phyloP scores from a whole-genome alignment of 2,797 vertebrate species.

The Trachops cirrhosus region DNA sequence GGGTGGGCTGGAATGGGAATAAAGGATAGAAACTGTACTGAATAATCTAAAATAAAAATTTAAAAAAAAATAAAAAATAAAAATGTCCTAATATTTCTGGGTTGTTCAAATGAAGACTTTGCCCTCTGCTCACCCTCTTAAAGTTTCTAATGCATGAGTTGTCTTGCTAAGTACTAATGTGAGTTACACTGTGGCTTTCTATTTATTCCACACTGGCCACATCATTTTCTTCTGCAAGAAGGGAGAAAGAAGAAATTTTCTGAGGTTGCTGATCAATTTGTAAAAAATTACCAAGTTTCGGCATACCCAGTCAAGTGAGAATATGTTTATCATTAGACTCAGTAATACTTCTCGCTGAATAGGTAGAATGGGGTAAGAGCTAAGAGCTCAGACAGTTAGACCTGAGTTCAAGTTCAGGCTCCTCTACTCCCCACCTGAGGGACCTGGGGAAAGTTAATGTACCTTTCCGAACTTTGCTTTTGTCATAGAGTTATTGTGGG shows the following conservation, averaged over 20 bases:
- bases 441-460: neutral
- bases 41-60: too few species aligned
- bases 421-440: neutral
- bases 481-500: neutral
- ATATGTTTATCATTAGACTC: neutral
- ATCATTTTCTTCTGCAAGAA: neutral
- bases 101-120: neutral
- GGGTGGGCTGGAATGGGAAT: too few species aligned
- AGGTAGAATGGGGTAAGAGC: neutral
- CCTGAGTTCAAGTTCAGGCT: neutral
- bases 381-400: neutral
- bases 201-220: neutral
- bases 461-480: neutral
- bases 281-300: neutral
- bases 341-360: neutral
- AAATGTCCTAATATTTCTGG: neutral
- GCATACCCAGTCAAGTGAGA: neutral
- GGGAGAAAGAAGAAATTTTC: neutral
- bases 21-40: too few species aligned
- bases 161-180: neutral
- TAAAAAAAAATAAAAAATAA: too few species aligned
- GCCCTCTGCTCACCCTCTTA: accelerated
- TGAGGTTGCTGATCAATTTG: neutral
- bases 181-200: neutral
- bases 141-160: neutral